Conservation (phyloP, 2,113 vertebrate genomes). For the Thunnus thynnus region DNA sequence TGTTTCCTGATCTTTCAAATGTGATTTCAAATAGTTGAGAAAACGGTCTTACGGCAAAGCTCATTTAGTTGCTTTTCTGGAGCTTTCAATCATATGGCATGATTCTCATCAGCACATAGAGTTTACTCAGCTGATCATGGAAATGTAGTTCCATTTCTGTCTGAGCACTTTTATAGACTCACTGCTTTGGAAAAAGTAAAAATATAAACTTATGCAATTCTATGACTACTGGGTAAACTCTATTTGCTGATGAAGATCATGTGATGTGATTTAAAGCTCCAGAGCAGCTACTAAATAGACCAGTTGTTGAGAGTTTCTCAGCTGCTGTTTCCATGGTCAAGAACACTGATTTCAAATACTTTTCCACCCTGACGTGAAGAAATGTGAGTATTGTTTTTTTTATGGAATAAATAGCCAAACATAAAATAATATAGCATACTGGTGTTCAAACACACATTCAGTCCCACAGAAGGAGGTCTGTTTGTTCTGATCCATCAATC, state of each 20-base stretch:
- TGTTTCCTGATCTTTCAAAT: neutral
- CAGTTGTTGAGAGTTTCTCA: neutral
- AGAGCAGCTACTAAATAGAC: neutral
- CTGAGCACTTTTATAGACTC: neutral
- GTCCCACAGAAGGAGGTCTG: too few species aligned
- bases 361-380: neutral
- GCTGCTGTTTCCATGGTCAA: too few species aligned
- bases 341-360: neutral
- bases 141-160: neutral
- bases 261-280: neutral
- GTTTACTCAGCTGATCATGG: neutral
- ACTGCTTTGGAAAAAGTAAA: neutral
- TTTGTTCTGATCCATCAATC: neutral
- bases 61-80: neutral
- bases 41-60: neutral
- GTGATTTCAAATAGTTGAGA: neutral
- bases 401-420: too few species aligned
- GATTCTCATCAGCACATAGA: neutral
- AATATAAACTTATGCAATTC: neutral
- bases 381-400: neutral
- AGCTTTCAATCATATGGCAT: neutral
- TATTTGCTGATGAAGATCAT: neutral
- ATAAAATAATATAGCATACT: too few species aligned
- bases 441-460: too few species aligned
- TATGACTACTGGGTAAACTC: neutral